Evolutionary conservation across 23 tunicate species (phyloP), one percentile per base, ranked within the genome.

Genomic region (Ciona savignyi): DNA sequence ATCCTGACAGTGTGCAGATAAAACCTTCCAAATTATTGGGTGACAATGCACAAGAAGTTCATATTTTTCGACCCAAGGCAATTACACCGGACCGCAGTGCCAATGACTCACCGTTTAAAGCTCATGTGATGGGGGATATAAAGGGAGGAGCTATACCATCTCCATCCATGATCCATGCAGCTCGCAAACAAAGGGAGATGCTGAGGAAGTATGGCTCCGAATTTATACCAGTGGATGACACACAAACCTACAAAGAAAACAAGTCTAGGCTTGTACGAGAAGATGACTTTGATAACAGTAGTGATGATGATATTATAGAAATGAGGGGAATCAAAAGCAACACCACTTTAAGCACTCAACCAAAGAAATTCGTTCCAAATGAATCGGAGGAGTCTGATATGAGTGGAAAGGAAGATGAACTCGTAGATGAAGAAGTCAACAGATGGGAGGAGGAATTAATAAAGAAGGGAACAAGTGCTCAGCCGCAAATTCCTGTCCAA

Each of bases 401-500:
- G 35, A 67, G 51, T 9, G 85, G 70, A 25, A 82, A 77, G 35
- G 80, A 76, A 32, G 82, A 78, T 1, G 65, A 67, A 24, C 60
- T 34, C 28, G 63, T 66, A 32, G 97, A 91, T 80, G 90, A 84
- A 24, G 97, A 91, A 76, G 90, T 84, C 30, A 75, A 77, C 67
- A 25, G 83, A 49, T 91, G 97, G 97, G 97, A 91, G 51, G 97
- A 89, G 35, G 86, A 91, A 73, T 62, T 91, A 76, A 91, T 91
- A 6, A 85, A 78, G 66, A 91, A 91, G 51, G 97, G 97, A 4
- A n/a, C n/a, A n/a, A n/a, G n/a, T n/a, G n/a, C n/a, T n/a, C 76
- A 73, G 30, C 76, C 77, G 77, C 60, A 75, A 1, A 89, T 70
- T 27, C 76, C 66, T 29, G 72, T 9, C 15, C 56, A 42, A 42